These are phyloP conservation scores for Phainopepla nitens DNA, from an alignment of 2,113 vertebrate genomes.

Conservation along the genomic window DNA sequence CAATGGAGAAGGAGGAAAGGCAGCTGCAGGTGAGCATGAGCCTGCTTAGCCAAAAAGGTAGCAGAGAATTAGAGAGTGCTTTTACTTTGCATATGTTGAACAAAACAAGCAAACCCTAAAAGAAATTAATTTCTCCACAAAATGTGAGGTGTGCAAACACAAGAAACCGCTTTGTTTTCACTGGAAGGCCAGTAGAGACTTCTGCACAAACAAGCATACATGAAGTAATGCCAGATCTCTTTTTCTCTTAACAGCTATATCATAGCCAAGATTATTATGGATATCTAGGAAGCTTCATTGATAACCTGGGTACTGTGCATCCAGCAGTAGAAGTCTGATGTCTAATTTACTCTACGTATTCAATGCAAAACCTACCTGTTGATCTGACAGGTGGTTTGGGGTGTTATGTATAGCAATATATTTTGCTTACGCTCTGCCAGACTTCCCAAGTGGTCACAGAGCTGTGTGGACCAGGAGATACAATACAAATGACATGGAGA, in stretches of 20 bases:
- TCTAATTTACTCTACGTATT: neutral
- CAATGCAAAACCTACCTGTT: neutral
- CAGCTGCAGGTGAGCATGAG: neutral
- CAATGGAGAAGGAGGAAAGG: neutral
- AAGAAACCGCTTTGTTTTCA: neutral
- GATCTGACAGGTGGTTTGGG: neutral
- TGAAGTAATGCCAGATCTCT: neutral
- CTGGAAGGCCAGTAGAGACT: neutral
- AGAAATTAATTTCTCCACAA: neutral
- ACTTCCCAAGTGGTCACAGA: neutral
- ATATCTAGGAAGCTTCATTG: neutral
- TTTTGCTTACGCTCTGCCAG: neutral
- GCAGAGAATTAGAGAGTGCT: neutral
- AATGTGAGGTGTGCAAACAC: neutral
- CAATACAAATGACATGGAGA: neutral
- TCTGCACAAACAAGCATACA: neutral
- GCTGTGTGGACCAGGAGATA: neutral
- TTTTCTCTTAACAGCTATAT: neutral
- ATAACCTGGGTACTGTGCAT: neutral
- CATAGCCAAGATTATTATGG: neutral
- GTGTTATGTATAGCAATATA: neutral
- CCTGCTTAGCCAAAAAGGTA: neutral
- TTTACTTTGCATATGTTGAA: neutral
- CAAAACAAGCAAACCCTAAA: neutral
- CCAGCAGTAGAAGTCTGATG: neutral